Conservation (phyloP, 2,888 invertebrate genomes). For the Phlogophora meticulosa region DNA sequence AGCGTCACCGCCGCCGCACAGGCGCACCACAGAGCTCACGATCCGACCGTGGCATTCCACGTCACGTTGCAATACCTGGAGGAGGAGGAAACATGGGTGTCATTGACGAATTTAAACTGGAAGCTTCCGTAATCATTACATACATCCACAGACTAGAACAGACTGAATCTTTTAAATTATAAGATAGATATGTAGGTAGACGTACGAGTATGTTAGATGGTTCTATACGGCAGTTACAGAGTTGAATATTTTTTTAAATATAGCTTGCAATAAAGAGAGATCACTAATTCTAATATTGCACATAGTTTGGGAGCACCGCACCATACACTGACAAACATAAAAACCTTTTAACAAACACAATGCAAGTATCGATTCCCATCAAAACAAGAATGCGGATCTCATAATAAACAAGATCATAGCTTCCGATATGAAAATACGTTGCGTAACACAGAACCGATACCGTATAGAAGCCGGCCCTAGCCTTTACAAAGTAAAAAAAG, state of each 20-base stretch:
- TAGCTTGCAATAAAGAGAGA: too few species aligned
- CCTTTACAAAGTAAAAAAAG: slow-evolving; percentile 64
- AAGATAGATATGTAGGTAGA: too few species aligned
- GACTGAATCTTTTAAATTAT: too few species aligned
- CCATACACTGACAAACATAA: slow-evolving; percentile 60
- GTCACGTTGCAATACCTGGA: slow-evolving; percentile 97
- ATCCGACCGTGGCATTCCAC: slow-evolving; percentile 97
- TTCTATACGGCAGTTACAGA: too few species aligned
- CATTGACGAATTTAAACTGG: slow-evolving; percentile 6
- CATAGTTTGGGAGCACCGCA: slow-evolving; percentile 26
- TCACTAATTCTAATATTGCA: slow-evolving; percentile 26
- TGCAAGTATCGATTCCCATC: slow-evolving; percentile 63
- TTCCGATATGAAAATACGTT: slow-evolving; percentile 71
- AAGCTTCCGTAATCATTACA: neutral
- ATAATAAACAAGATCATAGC: slow-evolving; percentile 72
- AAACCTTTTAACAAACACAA: slow-evolving; percentile 61
- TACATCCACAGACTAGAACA: too few species aligned
- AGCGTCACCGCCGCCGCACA: slow-evolving; percentile 93
- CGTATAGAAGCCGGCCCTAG: slow-evolving; percentile 66
- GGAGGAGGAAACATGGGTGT: slow-evolving; percentile 64
- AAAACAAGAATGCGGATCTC: slow-evolving; percentile 71
- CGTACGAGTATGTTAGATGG: too few species aligned
- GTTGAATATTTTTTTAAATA: too few species aligned
- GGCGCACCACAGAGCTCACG: slow-evolving; percentile 94
- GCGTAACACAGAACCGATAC: slow-evolving; percentile 70